Evolutionary conservation across 2,797 vertebrate genomes (phyloP), one percentile per base, ranked within the genome.

Genomic region (Myotis myotis): DNA sequence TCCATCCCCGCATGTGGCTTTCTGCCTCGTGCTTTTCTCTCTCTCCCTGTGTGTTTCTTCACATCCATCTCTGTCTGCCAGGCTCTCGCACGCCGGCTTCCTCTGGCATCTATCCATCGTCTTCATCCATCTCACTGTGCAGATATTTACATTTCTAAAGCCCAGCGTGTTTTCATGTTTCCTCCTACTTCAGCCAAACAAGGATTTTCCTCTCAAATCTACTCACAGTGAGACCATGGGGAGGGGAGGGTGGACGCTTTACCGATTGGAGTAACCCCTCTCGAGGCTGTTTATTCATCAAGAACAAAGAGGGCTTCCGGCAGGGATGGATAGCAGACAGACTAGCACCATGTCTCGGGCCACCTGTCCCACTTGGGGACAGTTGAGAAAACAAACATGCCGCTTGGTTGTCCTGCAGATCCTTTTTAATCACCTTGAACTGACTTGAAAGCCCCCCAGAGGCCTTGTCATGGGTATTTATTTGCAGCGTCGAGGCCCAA

Each of bases 71-170:
- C 93, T 94, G 82, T 70, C 95, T 96, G 95, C 95, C 95, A 92
- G 92, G 90, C 60, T 95, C 92, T 90, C 93, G 82, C 93, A 96
- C 62, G 57, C 89, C 87, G 81, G 87, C 93, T 96, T 96, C 87
- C 88, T 68, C 95, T 97, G 96, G 96, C 97, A 94, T 17, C 64
- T 72, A 30, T 93, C 96, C 97, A 96, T 47, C 25, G 28, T 90
- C 94, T 76, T 90, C 94, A 96, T 88, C 95, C 94, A 83, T 92
- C 93, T 80, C 89, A 57, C 90, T 95, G 81, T 62, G 82, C 72
- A 79, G 96, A 96, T 97, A 97, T 96, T 97, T 97, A 96, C 94
- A 96, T 97, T 96, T 96, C 95, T 96, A 94, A 97, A 97, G 96
- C 96, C 95, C 96, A 89, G 85, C 71, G 85, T 97, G 95, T 96